Evolutionary conservation across 2,113 vertebrate genomes (phyloP), one percentile per base, ranked within the genome.

Genomic region (Pseudois nayaur): DNA sequence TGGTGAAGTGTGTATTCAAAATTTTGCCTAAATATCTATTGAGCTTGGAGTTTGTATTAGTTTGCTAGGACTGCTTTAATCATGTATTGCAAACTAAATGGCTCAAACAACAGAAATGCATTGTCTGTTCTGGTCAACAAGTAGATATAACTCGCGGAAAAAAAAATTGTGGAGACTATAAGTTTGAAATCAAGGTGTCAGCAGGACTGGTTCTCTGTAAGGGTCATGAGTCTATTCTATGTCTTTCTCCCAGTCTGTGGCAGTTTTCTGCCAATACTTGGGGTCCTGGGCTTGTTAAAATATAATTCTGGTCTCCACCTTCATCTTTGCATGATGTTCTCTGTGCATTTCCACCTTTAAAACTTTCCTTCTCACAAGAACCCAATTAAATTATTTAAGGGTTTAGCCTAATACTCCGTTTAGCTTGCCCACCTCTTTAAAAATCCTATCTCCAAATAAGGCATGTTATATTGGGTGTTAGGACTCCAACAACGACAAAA

Each of bases 141-240:
- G 21, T 91, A 50, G 29, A 81, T 7, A n/a, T 17, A 79, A 27
- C 3, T 60, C 1, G 2, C 19, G 1, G 0, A 1, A 8, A 57
- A 33, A 5, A 45, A 33, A 8, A 16, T 52, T 50, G 11, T 31
- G 29, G 11, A 67, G 50, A 13, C 45, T 45, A 3, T 45, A 83
- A 36, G 27, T 48, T 86, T 59, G 36, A 57, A 7, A 54, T 43
- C 8, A 19, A 43, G 8, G 7, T 85, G 14, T 71, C 11, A 40
- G 6, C 31, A 59, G 15, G 33, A 10, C 45, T 33, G 11, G 3
- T 33, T 74, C 54, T 40, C 17, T 78, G 1, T 21, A 40, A n/a
- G 29, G 21, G 0, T 36, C 31, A 27, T 27, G 31, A 29, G 14
- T 55, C 7, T 4, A 11, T 21, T 55, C 3, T 19, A 29, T 12